Conservation (phyloP, 2,113 vertebrate genomes). For the Vireo altiloquus region DNA sequence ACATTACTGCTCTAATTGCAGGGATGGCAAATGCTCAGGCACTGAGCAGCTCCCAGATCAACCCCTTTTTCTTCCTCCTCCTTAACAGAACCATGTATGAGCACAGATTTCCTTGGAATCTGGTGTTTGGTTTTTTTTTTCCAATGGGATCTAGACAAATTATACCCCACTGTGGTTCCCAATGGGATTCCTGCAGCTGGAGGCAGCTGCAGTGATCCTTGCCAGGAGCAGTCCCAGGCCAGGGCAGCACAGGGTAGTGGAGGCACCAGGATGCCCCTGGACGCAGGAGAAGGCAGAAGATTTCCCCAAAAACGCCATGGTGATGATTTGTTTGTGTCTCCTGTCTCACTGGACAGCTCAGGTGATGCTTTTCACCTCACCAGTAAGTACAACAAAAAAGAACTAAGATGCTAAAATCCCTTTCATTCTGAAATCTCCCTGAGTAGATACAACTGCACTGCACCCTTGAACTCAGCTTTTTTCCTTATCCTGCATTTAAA, state of each 20-base stretch:
- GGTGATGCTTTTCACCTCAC: not conserved
- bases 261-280: not conserved
- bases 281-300: not conserved
- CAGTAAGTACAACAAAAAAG: not conserved
- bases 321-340: not conserved
- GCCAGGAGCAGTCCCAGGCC: not conserved
- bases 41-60: not conserved
- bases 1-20: not conserved
- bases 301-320: rapidly evolving
- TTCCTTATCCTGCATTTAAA: not conserved
- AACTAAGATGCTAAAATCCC: not conserved
- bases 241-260: not conserved
- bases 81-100: rapidly evolving
- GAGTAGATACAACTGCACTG: not conserved
- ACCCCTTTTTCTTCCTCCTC: not conserved
- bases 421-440: not conserved
- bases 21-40: not conserved
- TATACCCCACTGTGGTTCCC: not conserved
- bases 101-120: not conserved
- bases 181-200: not conserved
- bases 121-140: not conserved
- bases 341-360: not conserved
- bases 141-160: not conserved
- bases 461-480: not conserved
- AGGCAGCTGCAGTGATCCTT: not conserved